These are phyloP conservation scores for Himalopsyche tibetana DNA, from an alignment of 2,888 invertebrate species.

Conservation along the genomic window DNA sequence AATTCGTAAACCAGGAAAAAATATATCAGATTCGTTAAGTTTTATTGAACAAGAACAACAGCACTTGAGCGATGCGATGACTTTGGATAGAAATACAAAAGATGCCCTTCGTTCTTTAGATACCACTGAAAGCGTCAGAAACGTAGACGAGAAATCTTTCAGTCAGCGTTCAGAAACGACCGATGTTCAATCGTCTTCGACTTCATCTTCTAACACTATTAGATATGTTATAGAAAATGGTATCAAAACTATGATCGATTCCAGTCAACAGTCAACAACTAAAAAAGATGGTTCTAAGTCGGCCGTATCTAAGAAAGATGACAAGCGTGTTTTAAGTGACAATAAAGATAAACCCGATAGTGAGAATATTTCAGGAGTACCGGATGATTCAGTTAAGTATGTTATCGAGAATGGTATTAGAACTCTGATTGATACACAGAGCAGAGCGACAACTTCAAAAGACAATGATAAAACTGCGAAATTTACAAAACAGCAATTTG, in stretches of 20 bases:
- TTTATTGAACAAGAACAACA: constrained; percentile 54
- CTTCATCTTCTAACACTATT: constrained; percentile 39
- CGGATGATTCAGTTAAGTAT: constrained; percentile 46
- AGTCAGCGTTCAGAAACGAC: constrained; percentile 14
- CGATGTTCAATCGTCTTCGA: constrained; percentile 7
- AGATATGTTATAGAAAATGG: constrained; percentile 64
- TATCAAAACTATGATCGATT: constrained; percentile 60
- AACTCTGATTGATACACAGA: constrained; percentile 55
- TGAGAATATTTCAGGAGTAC: constrained; percentile 33
- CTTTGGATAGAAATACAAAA: constrained; percentile 46
- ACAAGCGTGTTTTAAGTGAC: constrained; percentile 35
- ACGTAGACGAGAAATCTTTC: not conserved
- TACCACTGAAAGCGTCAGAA: constrained; percentile 38
- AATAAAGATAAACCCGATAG: constrained; percentile 45
- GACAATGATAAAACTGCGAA: constrained; percentile 30
- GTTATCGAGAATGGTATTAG: constrained; percentile 64
- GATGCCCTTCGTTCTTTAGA: constrained; percentile 3
- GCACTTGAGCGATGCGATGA: not conserved
- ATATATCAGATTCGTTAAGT: constrained; percentile 50
- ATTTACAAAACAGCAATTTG: constrained; percentile 39
- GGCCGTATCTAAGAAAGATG: constrained; percentile 39
- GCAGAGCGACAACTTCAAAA: not conserved
- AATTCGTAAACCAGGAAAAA: not conserved
- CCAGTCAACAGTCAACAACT: constrained; percentile 34
- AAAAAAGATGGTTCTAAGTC: constrained; percentile 50